phyloP scores from a whole-genome alignment of 30 jellyfish, hydroid and myxozoan species.

The Cassiopea xamachana region DNA sequence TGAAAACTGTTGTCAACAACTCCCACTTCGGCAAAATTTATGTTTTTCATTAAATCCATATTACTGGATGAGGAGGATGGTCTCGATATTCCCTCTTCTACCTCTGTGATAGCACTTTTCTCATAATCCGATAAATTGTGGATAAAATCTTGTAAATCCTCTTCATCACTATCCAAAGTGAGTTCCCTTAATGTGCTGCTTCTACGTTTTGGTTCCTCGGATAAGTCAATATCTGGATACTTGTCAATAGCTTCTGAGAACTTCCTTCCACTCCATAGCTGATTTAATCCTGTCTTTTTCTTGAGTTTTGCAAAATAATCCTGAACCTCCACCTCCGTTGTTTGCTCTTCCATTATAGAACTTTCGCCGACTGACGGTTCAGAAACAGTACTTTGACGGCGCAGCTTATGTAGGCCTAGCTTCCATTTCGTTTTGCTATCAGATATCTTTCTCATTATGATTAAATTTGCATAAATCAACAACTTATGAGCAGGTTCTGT shows the following conservation, averaged over 20 bases:
- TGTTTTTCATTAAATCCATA: conserved; percentile 74
- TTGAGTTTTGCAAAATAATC: conserved; percentile 66
- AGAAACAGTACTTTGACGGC: conserved; percentile 64
- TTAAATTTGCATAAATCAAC: conserved; percentile 60
- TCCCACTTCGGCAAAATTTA: conserved; percentile 77
- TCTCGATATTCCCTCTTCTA: conserved; percentile 3
- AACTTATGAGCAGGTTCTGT: background rate
- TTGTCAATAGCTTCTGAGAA: conserved; percentile 77
- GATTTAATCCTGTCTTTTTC: conserved; percentile 82
- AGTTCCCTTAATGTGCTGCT: conserved; percentile 44
- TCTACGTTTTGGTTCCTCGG: conserved; percentile 58
- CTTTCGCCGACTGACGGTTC: conserved; percentile 33
- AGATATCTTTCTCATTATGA: conserved; percentile 25
- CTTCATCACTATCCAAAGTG: conserved; percentile 89
- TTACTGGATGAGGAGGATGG: conserved; percentile 49
- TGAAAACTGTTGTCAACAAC: background rate
- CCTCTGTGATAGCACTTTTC: conserved; percentile 19
- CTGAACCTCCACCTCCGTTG: conserved; percentile 47
- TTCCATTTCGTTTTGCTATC: conserved; percentile 72
- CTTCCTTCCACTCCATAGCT: conserved; percentile 90
- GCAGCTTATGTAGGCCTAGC: conserved; percentile 71
- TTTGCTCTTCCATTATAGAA: conserved; percentile 59
- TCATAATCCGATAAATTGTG: conserved; percentile 67
- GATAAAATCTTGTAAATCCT: conserved; percentile 66
- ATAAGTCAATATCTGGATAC: conserved; percentile 86